A percentile compares a stretch with the other conserved stretches of the same genome.
Conservation (phyloP, 2,797 vertebrate species). For the Sternarchorhynchus goeldii region DNA sequence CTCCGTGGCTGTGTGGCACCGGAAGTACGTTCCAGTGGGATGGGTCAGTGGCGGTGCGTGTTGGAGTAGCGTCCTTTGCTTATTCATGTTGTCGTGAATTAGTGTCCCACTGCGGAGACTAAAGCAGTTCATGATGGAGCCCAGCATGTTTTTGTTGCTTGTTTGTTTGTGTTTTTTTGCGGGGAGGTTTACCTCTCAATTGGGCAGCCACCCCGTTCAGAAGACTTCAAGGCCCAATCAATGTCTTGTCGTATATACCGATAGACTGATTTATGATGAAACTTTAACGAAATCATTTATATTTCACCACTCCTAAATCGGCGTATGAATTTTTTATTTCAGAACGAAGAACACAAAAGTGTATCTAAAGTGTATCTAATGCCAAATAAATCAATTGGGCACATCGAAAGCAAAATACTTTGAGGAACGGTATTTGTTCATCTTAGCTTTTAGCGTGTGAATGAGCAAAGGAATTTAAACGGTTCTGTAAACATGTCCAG, state of each 20-base stretch:
- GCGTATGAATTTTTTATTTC: slow-evolving; percentile 90
- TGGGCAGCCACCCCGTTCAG: slow-evolving; percentile 63
- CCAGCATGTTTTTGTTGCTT: not conserved
- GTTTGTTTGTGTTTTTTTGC: not conserved
- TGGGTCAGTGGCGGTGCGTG: not conserved
- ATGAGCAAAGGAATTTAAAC: slow-evolving; percentile 10
- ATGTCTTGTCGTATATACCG: slow-evolving; percentile 83
- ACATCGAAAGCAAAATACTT: slow-evolving; percentile 66
- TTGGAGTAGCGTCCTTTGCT: slow-evolving; percentile 45
- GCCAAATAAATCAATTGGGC: slow-evolving; percentile 73
- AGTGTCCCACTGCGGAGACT: slow-evolving; percentile 53
- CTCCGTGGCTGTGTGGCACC: too few relatives aligned
- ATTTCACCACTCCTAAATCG: slow-evolving; percentile 93
- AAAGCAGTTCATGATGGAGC: slow-evolving; percentile 55
- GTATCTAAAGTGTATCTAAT: slow-evolving; percentile 75
- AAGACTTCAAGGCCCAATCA: slow-evolving; percentile 83
- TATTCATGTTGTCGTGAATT: slow-evolving; percentile 54
- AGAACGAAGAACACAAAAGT: slow-evolving; percentile 79
- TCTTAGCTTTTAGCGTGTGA: slow-evolving; percentile 49
- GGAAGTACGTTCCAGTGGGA: too few relatives aligned
- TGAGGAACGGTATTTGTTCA: slow-evolving; percentile 64
- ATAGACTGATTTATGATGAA: slow-evolving; percentile 90
- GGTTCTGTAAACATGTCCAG: slow-evolving; percentile 1
- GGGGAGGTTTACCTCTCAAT: slow-evolving; percentile 53
- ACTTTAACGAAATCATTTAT: slow-evolving; percentile 93